A percentile compares a stretch with the other conserved stretches of the same genome.
These are phyloP conservation scores for Adela reaumurella DNA, from an alignment of 2,888 invertebrate species.

Conservation along the genomic window DNA sequence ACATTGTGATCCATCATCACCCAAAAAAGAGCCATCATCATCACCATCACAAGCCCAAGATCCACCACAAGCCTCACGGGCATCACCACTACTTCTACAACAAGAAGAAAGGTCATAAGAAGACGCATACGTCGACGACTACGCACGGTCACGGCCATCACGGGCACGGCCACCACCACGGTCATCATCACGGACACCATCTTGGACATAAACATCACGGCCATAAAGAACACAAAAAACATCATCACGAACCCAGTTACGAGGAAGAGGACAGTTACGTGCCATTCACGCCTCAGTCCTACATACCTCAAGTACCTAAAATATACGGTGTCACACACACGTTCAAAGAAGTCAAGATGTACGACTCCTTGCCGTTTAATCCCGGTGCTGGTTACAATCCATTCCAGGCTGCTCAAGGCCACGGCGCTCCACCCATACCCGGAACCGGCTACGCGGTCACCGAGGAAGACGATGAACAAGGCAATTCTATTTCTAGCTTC, in stretches of 20 bases:
- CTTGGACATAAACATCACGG: slow-evolving; percentile 15
- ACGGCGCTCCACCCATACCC: slow-evolving; percentile 22
- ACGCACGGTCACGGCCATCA: slow-evolving; percentile 18
- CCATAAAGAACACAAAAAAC: slow-evolving; percentile 13
- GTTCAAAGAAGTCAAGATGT: slow-evolving; percentile 43
- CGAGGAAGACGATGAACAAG: slow-evolving; percentile 36
- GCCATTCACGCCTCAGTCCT: background rate
- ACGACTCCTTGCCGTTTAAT: slow-evolving; percentile 26
- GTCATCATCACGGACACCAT: slow-evolving; percentile 21
- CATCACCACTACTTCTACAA: slow-evolving; percentile 16
- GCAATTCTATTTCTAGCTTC: slow-evolving; percentile 34
- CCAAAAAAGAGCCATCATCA: slow-evolving; percentile 14
- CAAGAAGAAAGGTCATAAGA: slow-evolving; percentile 6
- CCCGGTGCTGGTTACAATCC: slow-evolving; percentile 5
- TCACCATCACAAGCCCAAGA: slow-evolving; percentile 42
- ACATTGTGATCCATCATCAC: slow-evolving; percentile 54
- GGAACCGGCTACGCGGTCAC: slow-evolving; percentile 40
- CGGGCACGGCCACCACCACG: slow-evolving; percentile 30
- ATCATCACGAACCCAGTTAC: slow-evolving; percentile 20
- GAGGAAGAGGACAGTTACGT: slow-evolving; percentile 30
- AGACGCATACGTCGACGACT: slow-evolving; percentile 4
- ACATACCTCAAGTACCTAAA: slow-evolving; percentile 20
- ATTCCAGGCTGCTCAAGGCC: background rate
- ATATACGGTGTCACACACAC: slow-evolving; percentile 32
- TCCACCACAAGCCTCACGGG: slow-evolving; percentile 12